Evolutionary conservation across 2,797 vertebrate species (phyloP).

Genomic region (Eurystomus glaucurus): DNA sequence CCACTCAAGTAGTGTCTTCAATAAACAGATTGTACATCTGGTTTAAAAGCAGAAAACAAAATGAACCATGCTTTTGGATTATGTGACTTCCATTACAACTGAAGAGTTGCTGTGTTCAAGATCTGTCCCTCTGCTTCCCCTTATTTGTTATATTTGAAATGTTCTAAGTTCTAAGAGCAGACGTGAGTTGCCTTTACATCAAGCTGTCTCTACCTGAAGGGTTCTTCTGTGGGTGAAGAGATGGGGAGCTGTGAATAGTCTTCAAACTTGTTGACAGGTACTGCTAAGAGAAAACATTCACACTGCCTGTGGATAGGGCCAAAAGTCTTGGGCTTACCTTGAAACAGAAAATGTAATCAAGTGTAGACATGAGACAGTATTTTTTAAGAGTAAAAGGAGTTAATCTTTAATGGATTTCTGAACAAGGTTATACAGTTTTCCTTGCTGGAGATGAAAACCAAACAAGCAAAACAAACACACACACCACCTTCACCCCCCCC

Average conservation of each 20-base stretch:
- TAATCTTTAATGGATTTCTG: background rate
- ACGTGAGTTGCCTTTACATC: background rate
- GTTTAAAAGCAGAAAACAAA: background rate
- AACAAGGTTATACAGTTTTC: background rate
- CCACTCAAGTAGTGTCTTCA: background rate
- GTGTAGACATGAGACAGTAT: background rate
- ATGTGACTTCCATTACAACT: background rate
- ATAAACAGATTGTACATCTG: conserved; percentile 21
- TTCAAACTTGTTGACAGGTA: background rate
- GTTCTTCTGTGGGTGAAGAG: background rate
- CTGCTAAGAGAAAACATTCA: background rate
- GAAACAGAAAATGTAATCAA: background rate
- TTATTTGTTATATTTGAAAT: background rate
- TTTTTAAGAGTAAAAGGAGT: conserved; percentile 1
- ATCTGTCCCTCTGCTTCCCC: background rate
- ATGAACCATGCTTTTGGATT: background rate
- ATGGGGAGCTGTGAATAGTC: background rate
- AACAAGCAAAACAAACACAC: background rate
- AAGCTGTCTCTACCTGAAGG: background rate
- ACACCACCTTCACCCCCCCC: rapidly evolving
- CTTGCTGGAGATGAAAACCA: background rate
- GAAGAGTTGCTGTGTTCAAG: background rate
- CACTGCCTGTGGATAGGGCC: background rate
- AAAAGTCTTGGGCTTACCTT: conserved; percentile 4
- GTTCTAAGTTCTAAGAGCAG: background rate